phyloP scores from a whole-genome alignment of 2,888 invertebrate genomes.

The Limnephilus rhombicus region DNA sequence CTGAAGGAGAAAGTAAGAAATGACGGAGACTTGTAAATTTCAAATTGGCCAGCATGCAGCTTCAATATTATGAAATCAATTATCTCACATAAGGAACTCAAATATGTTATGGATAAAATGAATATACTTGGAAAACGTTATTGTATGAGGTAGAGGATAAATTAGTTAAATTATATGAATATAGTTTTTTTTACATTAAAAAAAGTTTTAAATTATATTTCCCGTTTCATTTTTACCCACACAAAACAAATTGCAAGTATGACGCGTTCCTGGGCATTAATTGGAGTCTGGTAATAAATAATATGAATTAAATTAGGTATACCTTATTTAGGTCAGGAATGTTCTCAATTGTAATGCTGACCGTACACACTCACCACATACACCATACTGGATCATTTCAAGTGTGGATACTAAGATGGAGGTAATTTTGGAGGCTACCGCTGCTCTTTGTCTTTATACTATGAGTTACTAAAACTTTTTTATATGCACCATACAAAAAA shows the following conservation, averaged over 20 bases:
- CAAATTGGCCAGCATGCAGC: neutral
- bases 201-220: neutral
- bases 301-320: neutral
- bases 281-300: neutral
- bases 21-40: neutral
- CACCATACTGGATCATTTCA: neutral
- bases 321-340: neutral
- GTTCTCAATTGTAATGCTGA: neutral
- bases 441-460: neutral
- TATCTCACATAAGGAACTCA: neutral
- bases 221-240: neutral
- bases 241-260: neutral
- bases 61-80: neutral
- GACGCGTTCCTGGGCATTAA: neutral
- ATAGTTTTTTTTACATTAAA: neutral
- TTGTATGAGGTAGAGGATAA: neutral
- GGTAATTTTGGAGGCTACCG: neutral
- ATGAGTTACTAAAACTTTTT: no score
- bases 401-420: neutral
- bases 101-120: neutral
- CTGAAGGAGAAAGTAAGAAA: constrained; percentile 60
- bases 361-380: neutral
- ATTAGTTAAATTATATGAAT: neutral
- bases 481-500: no score
- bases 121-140: neutral